phyloP scores from a whole-genome alignment of 2,888 invertebrate species.

The Ceramica pisi region DNA sequence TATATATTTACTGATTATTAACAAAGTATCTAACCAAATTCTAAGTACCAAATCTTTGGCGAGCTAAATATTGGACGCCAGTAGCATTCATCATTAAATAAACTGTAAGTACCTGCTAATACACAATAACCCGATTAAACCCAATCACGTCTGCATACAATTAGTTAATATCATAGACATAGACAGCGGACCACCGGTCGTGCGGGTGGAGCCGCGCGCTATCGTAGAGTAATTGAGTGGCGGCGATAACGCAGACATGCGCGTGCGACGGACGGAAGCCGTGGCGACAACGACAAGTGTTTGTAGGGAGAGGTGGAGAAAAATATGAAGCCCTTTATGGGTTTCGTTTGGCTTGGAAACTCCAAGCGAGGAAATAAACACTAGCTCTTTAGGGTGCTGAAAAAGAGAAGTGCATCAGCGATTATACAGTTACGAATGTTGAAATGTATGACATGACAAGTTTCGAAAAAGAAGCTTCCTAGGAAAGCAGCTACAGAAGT shows the following conservation, averaged over 20 bases:
- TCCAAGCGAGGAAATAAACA: not conserved
- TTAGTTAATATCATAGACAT: slow-evolving; percentile 46
- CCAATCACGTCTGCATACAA: slow-evolving; percentile 29
- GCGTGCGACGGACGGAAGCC: slow-evolving; percentile 66
- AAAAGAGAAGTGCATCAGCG: no score
- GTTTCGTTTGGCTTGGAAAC: not conserved
- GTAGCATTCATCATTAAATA: not conserved
- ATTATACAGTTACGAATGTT: no score
- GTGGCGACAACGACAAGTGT: slow-evolving; percentile 61
- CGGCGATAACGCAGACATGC: slow-evolving; percentile 60
- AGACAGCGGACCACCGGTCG: slow-evolving; percentile 63
- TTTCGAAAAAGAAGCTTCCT: no score
- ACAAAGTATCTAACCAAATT: no score
- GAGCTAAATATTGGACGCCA: not conserved
- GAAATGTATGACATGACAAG: no score
- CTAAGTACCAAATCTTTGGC: not conserved
- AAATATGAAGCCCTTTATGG: slow-evolving; percentile 19
- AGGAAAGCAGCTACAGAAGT: not conserved
- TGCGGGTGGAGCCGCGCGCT: slow-evolving; percentile 62
- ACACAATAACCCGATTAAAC: slow-evolving; percentile 28
- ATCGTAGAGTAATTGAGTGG: slow-evolving; percentile 69
- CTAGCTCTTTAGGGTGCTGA: not conserved
- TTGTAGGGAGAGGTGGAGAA: slow-evolving; percentile 51
- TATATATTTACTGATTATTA: no score
- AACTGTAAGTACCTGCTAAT: not conserved